Base-by-base conservation (phyloP, 2,888 invertebrate genomes). In the Pristionchus fissidentatus region DNA sequence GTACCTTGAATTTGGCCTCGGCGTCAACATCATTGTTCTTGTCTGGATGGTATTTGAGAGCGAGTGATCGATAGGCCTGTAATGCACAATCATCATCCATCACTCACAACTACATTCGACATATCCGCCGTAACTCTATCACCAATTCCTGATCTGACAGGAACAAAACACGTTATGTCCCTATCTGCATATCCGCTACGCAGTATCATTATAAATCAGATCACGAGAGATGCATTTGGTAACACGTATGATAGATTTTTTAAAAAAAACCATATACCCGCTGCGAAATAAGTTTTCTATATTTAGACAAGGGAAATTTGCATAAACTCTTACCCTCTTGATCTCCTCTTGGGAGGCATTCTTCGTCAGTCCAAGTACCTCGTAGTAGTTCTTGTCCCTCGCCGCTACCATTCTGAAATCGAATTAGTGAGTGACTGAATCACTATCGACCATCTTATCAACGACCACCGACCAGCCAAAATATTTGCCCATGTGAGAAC, bases 1-100 rank as follows among this genome's bases (percentile, higher is more conserved):
- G 13, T 26, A 89, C 93, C 89, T 94, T 92, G 87, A 92, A 92
- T 78, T 91, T 92, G 91, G 97, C 97, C 93, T 98, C 98, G 0
- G 98, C 98, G 70, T 96, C 96, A 4, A 96, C 93, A 0, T 96
- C 94, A 94, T 97, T 97, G 93, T 99, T 99, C 93, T 99, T 99
- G 93, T 99, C 99, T 29, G 99, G 99, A 94, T 99, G 99, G 93
- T 96, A 98, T 93, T 97, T 97, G 73, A 99, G 94, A 5, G 75
- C 46, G 49, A 77, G 75, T 41, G 46, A 49, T 19, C 75, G 75
- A 77, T 26, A 46, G 10, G 75, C 75, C 75, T 77, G 32, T 0
- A 46, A 43, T 29, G 46, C 75, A 70, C 26, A 70, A 70, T 70
- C n/a, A 70, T 41, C 26, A 70, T 70, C 62, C 62, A 15, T 60